Percentiles rank a stretch among this genome's conserved stretches.
Evolutionary conservation across 2,113 vertebrate species (phyloP).

Genomic region (Gymnorhina tibicen): DNA sequence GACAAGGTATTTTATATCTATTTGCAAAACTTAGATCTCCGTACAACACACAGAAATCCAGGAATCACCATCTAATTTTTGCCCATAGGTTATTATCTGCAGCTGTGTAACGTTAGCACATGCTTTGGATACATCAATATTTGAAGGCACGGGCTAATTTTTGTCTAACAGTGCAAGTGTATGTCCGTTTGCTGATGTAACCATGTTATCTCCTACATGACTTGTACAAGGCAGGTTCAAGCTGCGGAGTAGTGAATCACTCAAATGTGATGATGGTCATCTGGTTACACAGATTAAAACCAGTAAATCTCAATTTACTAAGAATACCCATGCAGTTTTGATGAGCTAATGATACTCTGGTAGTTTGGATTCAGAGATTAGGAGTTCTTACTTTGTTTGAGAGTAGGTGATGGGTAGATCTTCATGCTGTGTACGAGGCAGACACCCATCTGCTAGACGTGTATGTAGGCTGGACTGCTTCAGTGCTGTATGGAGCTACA

Average conservation of each 20-base stretch:
- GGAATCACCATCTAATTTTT: background rate
- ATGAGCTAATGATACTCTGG: background rate
- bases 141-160: background rate
- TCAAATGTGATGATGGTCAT: background rate
- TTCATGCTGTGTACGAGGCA: background rate
- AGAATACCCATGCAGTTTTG: background rate
- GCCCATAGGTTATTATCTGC: background rate
- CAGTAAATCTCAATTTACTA: background rate
- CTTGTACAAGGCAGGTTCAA: background rate
- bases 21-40: background rate
- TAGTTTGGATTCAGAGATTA: background rate
- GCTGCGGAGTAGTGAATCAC: background rate
- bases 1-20: background rate
- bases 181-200: background rate
- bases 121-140: background rate
- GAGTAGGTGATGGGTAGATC: background rate
- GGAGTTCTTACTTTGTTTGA: background rate
- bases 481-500: background rate
- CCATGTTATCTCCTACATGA: background rate
- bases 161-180: background rate
- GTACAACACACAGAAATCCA: background rate
- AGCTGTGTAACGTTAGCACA: background rate
- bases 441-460: fast-evolving
- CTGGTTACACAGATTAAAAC: background rate
- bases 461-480: background rate